phyloP scores from a whole-genome alignment of 2,113 vertebrate species.

The Brachyhypopomus occidentalis region DNA sequence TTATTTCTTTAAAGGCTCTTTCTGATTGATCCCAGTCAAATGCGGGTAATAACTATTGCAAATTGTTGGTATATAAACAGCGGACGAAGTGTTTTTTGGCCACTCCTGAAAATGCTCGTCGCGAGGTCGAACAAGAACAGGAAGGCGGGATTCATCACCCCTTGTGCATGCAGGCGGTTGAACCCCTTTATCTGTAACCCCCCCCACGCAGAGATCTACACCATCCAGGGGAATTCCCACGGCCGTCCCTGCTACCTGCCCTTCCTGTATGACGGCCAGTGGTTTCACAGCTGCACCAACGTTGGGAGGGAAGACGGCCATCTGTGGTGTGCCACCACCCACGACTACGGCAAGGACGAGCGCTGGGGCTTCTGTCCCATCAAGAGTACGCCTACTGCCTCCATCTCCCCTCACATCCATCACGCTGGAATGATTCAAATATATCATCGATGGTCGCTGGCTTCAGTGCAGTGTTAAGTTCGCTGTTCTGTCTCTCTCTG shows the following conservation, averaged over 20 bases:
- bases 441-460: background rate
- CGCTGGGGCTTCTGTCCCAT: constrained; percentile 97
- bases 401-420: background rate
- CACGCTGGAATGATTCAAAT: background rate
- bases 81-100: background rate
- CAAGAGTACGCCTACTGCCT: constrained; percentile 83
- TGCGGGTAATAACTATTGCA: background rate
- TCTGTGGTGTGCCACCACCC: constrained; percentile 95
- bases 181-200: constrained; percentile 7
- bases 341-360: constrained; percentile 91
- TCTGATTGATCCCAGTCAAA: background rate
- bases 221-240: constrained; percentile 94
- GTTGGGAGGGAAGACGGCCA: constrained; percentile 91
- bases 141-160: background rate
- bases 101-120: background rate
- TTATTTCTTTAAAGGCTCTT: background rate
- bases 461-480: background rate
- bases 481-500: background rate
- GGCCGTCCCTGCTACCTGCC: constrained; percentile 93
- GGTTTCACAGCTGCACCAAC: constrained; percentile 93
- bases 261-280: constrained; percentile 93
- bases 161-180: constrained; percentile 17
- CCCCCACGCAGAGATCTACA: constrained; percentile 86
- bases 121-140: background rate
- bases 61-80: background rate